Evolutionary conservation across 2,888 invertebrate genomes (phyloP).

Genomic region (Machimus atricapillus): DNA sequence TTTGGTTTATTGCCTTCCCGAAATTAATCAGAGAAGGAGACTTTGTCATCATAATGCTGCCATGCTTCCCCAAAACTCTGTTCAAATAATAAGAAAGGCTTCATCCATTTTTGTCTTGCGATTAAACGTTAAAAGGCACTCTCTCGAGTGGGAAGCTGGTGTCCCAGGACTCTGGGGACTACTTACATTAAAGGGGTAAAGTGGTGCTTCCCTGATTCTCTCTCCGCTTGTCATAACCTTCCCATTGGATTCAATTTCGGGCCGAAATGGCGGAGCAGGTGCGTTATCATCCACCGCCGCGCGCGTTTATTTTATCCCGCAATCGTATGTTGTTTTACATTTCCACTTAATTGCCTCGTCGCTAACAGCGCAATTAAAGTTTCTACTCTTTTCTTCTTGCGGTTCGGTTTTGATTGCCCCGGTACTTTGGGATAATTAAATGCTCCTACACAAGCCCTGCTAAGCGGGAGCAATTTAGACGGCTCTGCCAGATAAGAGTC

Average conservation of each 20-base stretch:
- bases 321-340: constrained; percentile 36
- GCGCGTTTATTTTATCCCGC: constrained; percentile 10
- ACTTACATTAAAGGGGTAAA: neutral
- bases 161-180: neutral
- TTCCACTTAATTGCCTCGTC: constrained; percentile 38
- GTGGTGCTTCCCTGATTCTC: neutral
- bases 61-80: neutral
- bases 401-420: constrained; percentile 14
- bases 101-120: neutral
- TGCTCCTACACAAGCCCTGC: neutral
- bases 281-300: neutral
- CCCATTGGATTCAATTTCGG: constrained; percentile 17
- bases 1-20: neutral
- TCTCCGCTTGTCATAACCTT: neutral
- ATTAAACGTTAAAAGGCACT: constrained; percentile 16
- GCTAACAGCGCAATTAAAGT: constrained; percentile 26
- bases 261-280: constrained; percentile 19
- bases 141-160: neutral
- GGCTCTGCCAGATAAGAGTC: neutral
- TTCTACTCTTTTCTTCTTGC: neutral
- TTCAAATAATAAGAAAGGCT: neutral
- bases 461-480: neutral
- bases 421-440: constrained; percentile 24
- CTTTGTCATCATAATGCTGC: neutral
- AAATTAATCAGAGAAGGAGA: neutral